These are phyloP conservation scores for Apostichopus parvimensis DNA, from an alignment of 35 echinoderm and acorn worm species.

Conservation along the genomic window DNA sequence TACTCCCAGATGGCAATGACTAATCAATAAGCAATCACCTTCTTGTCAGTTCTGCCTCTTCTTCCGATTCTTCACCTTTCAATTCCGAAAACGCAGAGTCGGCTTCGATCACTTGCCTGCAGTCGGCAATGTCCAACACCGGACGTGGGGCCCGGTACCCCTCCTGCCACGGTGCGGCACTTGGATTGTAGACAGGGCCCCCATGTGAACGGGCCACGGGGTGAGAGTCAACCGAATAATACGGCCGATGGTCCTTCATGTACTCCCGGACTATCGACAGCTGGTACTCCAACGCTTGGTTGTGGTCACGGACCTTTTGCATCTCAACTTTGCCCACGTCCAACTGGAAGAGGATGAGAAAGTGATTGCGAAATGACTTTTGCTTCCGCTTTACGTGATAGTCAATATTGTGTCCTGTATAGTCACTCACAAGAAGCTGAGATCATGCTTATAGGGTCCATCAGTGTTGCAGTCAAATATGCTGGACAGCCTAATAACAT, in stretches of 20 bases:
- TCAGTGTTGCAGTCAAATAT: no score
- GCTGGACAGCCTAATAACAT: no score
- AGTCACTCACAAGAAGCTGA: no score
- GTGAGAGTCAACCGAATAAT: slow-evolving; percentile 48
- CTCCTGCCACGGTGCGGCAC: slow-evolving; percentile 39
- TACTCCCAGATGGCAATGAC: not conserved
- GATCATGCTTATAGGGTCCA: no score
- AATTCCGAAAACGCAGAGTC: slow-evolving; percentile 40
- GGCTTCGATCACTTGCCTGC: slow-evolving; percentile 23
- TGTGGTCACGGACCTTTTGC: slow-evolving; percentile 34
- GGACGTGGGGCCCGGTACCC: not conserved
- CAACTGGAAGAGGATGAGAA: not conserved
- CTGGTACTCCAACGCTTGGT: slow-evolving; percentile 49
- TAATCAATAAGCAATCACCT: not conserved
- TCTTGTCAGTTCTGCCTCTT: slow-evolving; percentile 45
- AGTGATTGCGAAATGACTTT: no score
- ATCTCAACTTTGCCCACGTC: slow-evolving; percentile 28
- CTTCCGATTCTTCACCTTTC: slow-evolving; percentile 43
- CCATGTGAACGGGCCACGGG: slow-evolving; percentile 3
- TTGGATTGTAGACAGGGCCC: slow-evolving; percentile 13
- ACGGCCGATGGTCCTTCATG: slow-evolving; percentile 42
- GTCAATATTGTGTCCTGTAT: no score
- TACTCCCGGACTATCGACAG: slow-evolving; percentile 47
- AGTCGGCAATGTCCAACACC: slow-evolving; percentile 6
- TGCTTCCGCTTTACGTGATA: no score